Base-by-base conservation (phyloP, 2,888 invertebrate genomes). In the Poecilobothrus nobilitatus region DNA sequence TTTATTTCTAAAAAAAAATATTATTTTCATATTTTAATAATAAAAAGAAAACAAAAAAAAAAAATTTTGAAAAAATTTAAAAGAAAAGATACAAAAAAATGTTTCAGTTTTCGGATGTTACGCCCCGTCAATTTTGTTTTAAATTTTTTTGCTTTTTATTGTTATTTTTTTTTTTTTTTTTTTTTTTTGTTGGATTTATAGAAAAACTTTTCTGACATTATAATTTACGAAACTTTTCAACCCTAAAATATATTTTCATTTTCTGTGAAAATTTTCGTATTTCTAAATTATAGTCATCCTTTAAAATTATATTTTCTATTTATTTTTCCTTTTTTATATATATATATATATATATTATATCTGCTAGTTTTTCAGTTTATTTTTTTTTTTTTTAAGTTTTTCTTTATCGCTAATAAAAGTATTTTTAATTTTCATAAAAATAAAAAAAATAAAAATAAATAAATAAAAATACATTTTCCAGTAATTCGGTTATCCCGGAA, bases 181-280 rank as follows among this genome's bases (percentile, higher is more conserved):
- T 6, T 53, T 53, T 53, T 53, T 15, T 2, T 4, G n/a, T 53
- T n/a, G 53, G 15, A 53, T 53, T 53, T 53, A 53, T 53, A 18
- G 53, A 2, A 18, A n/a, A 53, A 53, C 18, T 53, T 53, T 53
- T 53, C 18, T 53, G 53, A 53, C 53, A 18, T n/a, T 53, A 53
- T 53, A 53, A 53, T 53, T 53, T 53, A 53, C 53, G n/a, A 53
- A 53, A 53, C 15, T 53, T 53, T 53, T 53, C 53, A 53, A 53
- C 18, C 53, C 53, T 53, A 53, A 18, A 15, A 53, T 27, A 27
- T 27, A n/a, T 53, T 53, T 6, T 53, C 15, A 18, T 53, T 53
- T 53, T 15, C 15, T 27, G 27, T 27, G 27, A 27, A 27, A 5
- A 27, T 27, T 27, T 27, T 27, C 27, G 27, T 27, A 27, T 27